phyloP scores from a whole-genome alignment of 2,797 vertebrate species.

The Muraenolepis orangiensis region DNA sequence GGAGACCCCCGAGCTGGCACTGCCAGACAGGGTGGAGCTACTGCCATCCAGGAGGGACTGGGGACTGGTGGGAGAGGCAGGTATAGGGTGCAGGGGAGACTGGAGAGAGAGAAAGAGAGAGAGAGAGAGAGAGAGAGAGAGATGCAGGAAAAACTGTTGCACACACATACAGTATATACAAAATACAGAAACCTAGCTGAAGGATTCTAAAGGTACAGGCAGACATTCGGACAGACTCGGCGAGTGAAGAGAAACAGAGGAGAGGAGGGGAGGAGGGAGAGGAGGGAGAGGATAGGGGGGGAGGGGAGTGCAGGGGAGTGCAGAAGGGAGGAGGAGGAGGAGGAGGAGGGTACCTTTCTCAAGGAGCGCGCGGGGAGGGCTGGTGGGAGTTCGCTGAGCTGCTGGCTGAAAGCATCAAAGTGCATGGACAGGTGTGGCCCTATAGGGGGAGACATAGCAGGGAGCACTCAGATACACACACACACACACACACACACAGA shows the following conservation, averaged over 20 bases:
- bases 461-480: conserved; percentile 52
- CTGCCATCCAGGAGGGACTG: conserved; percentile 89
- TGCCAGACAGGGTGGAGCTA: conserved; percentile 89
- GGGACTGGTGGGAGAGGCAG: conserved; percentile 89
- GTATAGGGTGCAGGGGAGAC: conserved; percentile 89
- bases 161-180: neutral
- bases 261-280: neutral
- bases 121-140: neutral
- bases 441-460: conserved; percentile 72
- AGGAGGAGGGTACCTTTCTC: conserved; percentile 90
- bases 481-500: conserved; percentile 14
- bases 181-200: conserved; percentile 7
- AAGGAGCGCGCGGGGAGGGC: conserved; percentile 87
- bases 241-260: neutral
- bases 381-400: conserved; percentile 85
- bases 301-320: conserved; percentile 15
- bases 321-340: conserved; percentile 33
- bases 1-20: conserved; percentile 89
- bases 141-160: neutral
- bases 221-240: neutral
- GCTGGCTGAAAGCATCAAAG: conserved; percentile 92
- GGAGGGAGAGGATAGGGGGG: conserved; percentile 9
- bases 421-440: conserved; percentile 87
- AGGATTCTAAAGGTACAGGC: neutral
- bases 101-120: conserved; percentile 47